These are phyloP conservation scores for Trogon melanurus DNA, from an alignment of 2,113 vertebrate genomes.

Conservation along the genomic window DNA sequence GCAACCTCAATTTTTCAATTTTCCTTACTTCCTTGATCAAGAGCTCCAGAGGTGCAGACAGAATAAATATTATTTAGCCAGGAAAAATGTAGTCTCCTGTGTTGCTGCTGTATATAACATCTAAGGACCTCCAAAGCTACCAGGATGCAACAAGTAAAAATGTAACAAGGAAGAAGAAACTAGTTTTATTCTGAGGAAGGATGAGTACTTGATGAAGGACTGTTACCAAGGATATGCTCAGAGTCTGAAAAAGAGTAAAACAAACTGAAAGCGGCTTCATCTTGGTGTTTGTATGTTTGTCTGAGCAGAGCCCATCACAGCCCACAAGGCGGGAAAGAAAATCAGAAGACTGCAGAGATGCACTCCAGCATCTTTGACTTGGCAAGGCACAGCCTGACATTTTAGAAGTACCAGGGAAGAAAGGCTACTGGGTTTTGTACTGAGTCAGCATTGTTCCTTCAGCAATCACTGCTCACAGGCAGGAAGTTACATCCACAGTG, in stretches of 20 bases:
- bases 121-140: neutral
- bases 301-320: neutral
- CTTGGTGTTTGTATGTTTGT: neutral
- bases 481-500: constrained; percentile 36
- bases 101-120: neutral
- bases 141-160: fast-evolving
- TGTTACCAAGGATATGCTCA: neutral
- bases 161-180: neutral
- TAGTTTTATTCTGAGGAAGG: neutral
- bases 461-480: neutral
- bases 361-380: neutral
- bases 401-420: neutral
- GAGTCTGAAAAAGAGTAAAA: neutral
- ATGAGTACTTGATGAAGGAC: neutral
- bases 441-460: constrained; percentile 59
- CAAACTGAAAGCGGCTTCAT: neutral
- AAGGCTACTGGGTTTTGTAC: neutral
- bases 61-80: neutral
- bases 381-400: neutral
- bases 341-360: neutral
- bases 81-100: neutral
- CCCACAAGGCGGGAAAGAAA: neutral
- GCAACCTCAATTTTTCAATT: neutral
- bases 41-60: neutral
- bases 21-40: neutral